Percentiles rank a stretch among this genome's conserved stretches.
phyloP scores from a whole-genome alignment of 2,888 invertebrate genomes.

The Drosophila phalerata region DNA sequence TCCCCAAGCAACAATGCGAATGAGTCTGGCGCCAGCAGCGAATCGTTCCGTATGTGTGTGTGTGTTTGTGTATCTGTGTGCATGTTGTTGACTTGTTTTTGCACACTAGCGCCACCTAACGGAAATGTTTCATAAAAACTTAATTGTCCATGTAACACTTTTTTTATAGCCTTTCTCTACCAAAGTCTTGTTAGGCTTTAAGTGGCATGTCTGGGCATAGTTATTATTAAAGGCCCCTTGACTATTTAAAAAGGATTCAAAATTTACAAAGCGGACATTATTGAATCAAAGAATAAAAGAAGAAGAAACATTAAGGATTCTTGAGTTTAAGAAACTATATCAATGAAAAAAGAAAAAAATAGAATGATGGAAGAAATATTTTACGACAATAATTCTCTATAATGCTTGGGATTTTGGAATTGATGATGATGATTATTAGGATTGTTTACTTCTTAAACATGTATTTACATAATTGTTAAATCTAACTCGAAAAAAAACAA shows the following conservation, averaged over 20 bases:
- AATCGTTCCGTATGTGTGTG: slow-evolving; percentile 7
- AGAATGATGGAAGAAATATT: too few species aligned
- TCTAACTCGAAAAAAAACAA: too few species aligned
- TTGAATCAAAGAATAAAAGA: too few species aligned
- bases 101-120: slow-evolving; percentile 76
- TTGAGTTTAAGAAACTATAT: too few species aligned
- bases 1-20: slow-evolving; percentile 21
- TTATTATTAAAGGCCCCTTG: slow-evolving; percentile 37
- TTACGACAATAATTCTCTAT: too few species aligned
- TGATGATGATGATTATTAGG: too few species aligned
- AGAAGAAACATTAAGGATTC: background rate
- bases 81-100: slow-evolving; percentile 61
- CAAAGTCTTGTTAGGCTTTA: slow-evolving; percentile 55
- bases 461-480: too few species aligned
- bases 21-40: slow-evolving; percentile 55
- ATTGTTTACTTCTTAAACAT: too few species aligned
- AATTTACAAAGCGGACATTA: background rate
- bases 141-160: slow-evolving; percentile 83
- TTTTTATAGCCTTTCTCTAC: slow-evolving; percentile 58
- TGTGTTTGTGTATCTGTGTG: slow-evolving; percentile 40
- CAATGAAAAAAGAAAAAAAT: too few species aligned
- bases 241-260: slow-evolving; percentile 7
- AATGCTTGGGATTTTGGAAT: too few species aligned
- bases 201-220: slow-evolving; percentile 46
- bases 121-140: slow-evolving; percentile 83